Conservation (phyloP, 2,888 invertebrate species). For the Nycteola revayana region DNA sequence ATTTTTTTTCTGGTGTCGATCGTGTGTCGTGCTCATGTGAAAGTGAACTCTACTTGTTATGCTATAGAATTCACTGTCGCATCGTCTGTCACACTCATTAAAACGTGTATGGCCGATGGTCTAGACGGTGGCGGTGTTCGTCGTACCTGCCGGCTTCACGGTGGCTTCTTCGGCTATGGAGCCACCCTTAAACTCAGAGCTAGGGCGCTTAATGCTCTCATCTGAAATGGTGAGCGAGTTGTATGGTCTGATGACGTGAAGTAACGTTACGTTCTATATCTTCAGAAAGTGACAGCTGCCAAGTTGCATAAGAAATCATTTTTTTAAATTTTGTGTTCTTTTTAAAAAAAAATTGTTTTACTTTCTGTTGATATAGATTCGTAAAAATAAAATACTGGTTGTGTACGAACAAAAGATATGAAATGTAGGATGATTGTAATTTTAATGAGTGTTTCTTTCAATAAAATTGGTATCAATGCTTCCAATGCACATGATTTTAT, state of each 20-base stretch:
- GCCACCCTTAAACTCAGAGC: constrained; percentile 91
- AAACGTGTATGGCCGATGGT: constrained; percentile 68
- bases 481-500: constrained; percentile 36
- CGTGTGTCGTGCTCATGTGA: constrained; percentile 74
- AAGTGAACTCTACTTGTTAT: constrained; percentile 61
- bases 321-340: no score
- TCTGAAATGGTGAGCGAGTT: constrained; percentile 83
- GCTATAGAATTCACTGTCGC: constrained; percentile 67
- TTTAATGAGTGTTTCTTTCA: constrained; percentile 40
- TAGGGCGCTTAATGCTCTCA: constrained; percentile 91
- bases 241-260: constrained; percentile 71
- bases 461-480: constrained; percentile 17
- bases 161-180: constrained; percentile 73
- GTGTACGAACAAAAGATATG: constrained; percentile 41
- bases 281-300: constrained; percentile 37
- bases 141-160: constrained; percentile 76
- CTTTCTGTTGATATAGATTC: constrained; percentile 30
- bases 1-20: constrained; percentile 67
- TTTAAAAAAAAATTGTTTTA: no score
- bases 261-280: constrained; percentile 62
- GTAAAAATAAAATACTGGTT: constrained; percentile 34
- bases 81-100: constrained; percentile 71
- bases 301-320: no score
- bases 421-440: constrained; percentile 37
- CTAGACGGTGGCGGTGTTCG: constrained; percentile 71